Conservation (phyloP, 2,797 vertebrate species). For the Myripristis jacobus region DNA sequence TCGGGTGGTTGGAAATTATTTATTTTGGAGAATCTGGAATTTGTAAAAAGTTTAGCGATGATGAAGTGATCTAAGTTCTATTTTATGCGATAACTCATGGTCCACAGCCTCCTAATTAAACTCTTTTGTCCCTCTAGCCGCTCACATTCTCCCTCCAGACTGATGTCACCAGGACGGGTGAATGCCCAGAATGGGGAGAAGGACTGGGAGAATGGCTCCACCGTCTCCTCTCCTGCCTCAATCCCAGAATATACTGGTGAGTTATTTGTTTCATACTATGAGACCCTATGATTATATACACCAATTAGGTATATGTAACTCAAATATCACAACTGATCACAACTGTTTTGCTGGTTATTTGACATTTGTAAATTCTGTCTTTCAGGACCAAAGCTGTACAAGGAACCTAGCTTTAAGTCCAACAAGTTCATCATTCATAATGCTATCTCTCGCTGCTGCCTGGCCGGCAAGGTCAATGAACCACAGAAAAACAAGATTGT, state of each 20-base stretch:
- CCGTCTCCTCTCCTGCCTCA: conserved; percentile 90
- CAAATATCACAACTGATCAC: no score
- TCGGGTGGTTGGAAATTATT: no score
- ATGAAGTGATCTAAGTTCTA: no score
- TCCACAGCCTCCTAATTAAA: conserved; percentile 1
- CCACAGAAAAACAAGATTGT: conserved; percentile 94
- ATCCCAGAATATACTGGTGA: conserved; percentile 94
- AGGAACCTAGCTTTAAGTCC: conserved; percentile 96
- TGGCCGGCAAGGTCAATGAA: conserved; percentile 95
- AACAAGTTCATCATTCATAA: conserved; percentile 98
- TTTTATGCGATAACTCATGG: not conserved
- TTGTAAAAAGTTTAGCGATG: no score
- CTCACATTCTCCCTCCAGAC: conserved; percentile 89
- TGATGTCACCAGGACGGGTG: conserved; percentile 87
- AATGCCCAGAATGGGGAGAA: conserved; percentile 86
- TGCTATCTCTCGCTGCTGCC: conserved; percentile 93
- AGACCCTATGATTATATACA: not conserved
- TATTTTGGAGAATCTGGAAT: no score
- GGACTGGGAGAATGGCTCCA: conserved; percentile 93
- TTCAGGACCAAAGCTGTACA: conserved; percentile 92
- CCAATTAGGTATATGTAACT: no score
- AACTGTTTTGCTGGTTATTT: conserved; percentile 25
- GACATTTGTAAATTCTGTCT: conserved; percentile 43
- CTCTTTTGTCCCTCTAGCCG: conserved; percentile 74
- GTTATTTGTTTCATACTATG: conserved; percentile 9